A percentile compares a stretch with the other conserved stretches of the same genome.
Evolutionary conservation across 2,888 invertebrate genomes (phyloP).

Genomic region (Thereva nobilitata): DNA sequence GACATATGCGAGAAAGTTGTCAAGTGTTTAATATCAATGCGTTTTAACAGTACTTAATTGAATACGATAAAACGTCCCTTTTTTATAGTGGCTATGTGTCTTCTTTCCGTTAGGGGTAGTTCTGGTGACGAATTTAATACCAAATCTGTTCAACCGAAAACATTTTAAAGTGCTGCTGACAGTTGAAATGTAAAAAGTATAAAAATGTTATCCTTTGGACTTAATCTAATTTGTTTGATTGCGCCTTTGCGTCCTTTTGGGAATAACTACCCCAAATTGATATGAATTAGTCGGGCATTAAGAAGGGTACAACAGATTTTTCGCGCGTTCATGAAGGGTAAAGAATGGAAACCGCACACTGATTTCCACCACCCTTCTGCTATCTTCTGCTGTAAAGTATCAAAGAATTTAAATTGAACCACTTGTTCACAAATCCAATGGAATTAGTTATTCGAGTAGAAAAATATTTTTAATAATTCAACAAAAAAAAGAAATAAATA

Average conservation of each 20-base stretch:
- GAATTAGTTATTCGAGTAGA: too few relatives aligned
- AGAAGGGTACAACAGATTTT: not conserved
- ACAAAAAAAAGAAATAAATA: too few relatives aligned
- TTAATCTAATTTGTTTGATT: constrained; percentile 32
- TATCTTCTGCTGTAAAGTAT: too few relatives aligned
- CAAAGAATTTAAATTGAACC: too few relatives aligned
- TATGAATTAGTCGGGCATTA: constrained; percentile 21
- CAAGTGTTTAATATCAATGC: constrained; percentile 26
- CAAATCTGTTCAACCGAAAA: constrained; percentile 17
- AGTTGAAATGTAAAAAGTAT: constrained; percentile 21
- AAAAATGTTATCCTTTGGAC: constrained; percentile 28
- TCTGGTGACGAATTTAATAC: constrained; percentile 4
- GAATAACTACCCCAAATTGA: constrained; percentile 1
- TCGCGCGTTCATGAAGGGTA: too few relatives aligned
- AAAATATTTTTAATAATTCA: too few relatives aligned
- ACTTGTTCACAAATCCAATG: too few relatives aligned
- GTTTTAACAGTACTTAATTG: constrained; percentile 19
- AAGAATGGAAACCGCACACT: too few relatives aligned
- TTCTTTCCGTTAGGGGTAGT: not conserved
- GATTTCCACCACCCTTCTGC: too few relatives aligned
- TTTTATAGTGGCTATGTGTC: not conserved
- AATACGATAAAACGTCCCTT: constrained; percentile 23
- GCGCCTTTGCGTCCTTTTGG: constrained; percentile 2
- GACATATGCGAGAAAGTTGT: constrained; percentile 37
- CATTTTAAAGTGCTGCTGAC: constrained; percentile 27